These are phyloP conservation scores for Nemurella pictetii DNA, from an alignment of 2,888 invertebrate genomes.

Conservation along the genomic window DNA sequence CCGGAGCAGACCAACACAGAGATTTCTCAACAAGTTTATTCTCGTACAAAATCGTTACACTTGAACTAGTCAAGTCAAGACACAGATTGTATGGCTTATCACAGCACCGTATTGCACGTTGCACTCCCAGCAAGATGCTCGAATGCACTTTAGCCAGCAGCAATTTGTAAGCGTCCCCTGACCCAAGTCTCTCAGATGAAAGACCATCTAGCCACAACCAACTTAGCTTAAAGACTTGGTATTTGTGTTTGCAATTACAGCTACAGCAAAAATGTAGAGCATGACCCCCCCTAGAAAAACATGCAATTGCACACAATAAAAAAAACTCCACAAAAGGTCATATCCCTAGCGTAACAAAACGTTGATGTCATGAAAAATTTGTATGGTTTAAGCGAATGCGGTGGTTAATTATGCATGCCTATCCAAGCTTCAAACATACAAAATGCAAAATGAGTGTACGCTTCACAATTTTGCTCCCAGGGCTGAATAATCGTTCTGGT, in stretches of 20 bases:
- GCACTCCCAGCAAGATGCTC: not conserved
- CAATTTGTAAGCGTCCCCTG: not conserved
- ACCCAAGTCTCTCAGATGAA: not conserved
- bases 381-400: not conserved
- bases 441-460: not conserved
- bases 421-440: not conserved
- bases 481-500: not conserved
- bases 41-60: not conserved
- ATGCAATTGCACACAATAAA: not conserved
- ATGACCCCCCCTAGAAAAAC: not conserved
- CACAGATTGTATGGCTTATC: not conserved
- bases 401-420: not conserved
- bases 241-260: not conserved
- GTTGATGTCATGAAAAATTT: not conserved
- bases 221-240: not conserved
- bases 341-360: not conserved
- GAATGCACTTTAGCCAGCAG: not conserved
- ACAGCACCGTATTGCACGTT: not conserved
- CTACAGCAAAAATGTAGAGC: not conserved
- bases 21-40: not conserved
- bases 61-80: not conserved
- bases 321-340: not conserved
- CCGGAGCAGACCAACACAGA: not conserved
- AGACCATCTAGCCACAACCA: not conserved
- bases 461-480: not conserved